Evolutionary conservation across 2,888 invertebrate genomes (phyloP), one percentile per base, ranked within the genome.

Genomic region (Ctena decussata): DNA sequence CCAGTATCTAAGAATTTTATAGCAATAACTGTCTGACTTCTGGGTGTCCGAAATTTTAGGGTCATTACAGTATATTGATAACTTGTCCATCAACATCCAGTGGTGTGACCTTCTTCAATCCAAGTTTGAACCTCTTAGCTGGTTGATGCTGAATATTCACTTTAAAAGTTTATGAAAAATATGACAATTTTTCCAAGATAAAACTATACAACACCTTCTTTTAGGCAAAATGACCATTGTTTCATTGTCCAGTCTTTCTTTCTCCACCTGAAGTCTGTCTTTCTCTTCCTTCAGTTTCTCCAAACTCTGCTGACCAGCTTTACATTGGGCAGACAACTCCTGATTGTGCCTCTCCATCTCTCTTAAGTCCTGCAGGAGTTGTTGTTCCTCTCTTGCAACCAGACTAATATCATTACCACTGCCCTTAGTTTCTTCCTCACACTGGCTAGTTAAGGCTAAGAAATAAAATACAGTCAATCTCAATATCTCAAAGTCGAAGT

Each of bases 201-300:
- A n/a, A n/a, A n/a, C n/a, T n/a, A n/a, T n/a, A n/a, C n/a, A 35
- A 24, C 65, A 91, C 91, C 87, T 88, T 83, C 84, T 87, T 79
- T 87, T 89, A 24, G 91, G 91, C n/a, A 91, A 53, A 5, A 84
- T 80, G 30, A 89, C 80, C 24, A 79, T 84, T 44, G 84, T 89
- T 35, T 89, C 88, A 84, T 89, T 87, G 24, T 84, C 83, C 27
- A 89, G 72, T 30, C 87, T 80, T 41, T 89, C 89, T 53, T 85
- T 82, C 65, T 89, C 77, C 30, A 71, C 73, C 74, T 72, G 72
- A 24, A 82, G 69, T n/a, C 57, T 71, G 8, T 82, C 78, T 41
- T 83, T 84, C 53, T 89, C 82, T 18, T 46, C 73, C 44, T 82
- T 69, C 12, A 81, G 65, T 60, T 82, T 57, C n/a, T 77, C 76